These are phyloP conservation scores for Periophthalmodon schlosseri DNA, from an alignment of 2,113 vertebrate genomes.

Conservation along the genomic window DNA sequence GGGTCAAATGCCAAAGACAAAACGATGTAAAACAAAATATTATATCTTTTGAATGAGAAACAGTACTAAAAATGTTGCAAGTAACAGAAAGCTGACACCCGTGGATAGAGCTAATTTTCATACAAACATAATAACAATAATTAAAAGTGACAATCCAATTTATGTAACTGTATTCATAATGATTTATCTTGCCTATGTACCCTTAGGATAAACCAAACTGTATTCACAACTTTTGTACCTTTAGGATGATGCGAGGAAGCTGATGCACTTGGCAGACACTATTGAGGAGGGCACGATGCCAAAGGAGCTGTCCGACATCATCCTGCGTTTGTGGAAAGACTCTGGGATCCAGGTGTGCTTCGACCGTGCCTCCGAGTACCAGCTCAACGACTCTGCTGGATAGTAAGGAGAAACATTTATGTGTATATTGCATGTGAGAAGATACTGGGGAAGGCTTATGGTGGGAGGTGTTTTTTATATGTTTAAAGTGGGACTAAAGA, in stretches of 20 bases:
- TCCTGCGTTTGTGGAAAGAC: constrained; percentile 93
- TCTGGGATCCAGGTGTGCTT: constrained; percentile 92
- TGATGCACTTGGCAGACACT: constrained; percentile 94
- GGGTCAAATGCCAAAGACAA: no score
- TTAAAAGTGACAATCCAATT: no score
- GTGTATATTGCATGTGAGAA: neutral
- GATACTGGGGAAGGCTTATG: no score
- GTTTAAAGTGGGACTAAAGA: no score
- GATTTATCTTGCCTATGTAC: no score
- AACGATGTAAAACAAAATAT: no score
- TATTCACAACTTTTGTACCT: neutral
- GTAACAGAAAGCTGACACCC: no score
- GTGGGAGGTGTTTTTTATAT: no score
- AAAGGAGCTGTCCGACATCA: constrained; percentile 94
- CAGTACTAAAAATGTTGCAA: no score
- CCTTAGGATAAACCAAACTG: neutral
- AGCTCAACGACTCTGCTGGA: constrained; percentile 96
- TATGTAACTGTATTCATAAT: neutral
- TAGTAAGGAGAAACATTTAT: constrained; percentile 79
- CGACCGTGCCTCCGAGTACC: constrained; percentile 94
- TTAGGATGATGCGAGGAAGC: constrained; percentile 92
- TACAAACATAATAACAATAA: no score
- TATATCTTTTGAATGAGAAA: no score
- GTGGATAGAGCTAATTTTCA: no score
- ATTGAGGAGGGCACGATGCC: constrained; percentile 97